These are phyloP conservation scores for Struthio camelus DNA, from an alignment of 2,113 vertebrate genomes.

Conservation along the genomic window DNA sequence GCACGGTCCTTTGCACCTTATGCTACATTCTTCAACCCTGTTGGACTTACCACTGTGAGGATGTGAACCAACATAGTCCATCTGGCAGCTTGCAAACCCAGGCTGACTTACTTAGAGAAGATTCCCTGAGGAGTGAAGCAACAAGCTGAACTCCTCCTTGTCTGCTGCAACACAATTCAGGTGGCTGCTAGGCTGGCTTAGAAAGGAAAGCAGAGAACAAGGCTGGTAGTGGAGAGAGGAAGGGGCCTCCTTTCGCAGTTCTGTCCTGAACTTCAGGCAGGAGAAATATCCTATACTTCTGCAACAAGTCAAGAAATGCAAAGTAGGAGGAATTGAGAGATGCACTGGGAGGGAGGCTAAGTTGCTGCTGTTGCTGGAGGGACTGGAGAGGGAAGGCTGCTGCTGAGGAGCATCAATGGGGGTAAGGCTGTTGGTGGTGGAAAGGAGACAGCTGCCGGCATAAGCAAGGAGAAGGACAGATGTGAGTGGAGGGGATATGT, in stretches of 20 bases:
- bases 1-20: neutral
- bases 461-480: neutral
- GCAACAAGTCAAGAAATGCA: neutral
- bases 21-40: neutral
- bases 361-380: neutral
- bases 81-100: neutral
- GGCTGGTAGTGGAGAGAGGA: neutral
- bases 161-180: neutral
- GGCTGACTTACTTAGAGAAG: neutral
- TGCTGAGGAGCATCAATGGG: neutral
- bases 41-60: neutral
- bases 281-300: neutral
- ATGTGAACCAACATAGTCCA: neutral
- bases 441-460: neutral
- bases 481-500: no score
- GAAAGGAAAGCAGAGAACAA: neutral
- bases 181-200: neutral
- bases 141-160: neutral
- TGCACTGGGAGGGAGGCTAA: rapidly evolving
- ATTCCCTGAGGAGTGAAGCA: neutral
- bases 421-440: neutral
- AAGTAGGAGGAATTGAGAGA: neutral
- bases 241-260: neutral
- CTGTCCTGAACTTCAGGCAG: neutral
- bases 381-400: neutral